phyloP scores from a whole-genome alignment of 2,888 invertebrate species.

The Stenurella melanura region DNA sequence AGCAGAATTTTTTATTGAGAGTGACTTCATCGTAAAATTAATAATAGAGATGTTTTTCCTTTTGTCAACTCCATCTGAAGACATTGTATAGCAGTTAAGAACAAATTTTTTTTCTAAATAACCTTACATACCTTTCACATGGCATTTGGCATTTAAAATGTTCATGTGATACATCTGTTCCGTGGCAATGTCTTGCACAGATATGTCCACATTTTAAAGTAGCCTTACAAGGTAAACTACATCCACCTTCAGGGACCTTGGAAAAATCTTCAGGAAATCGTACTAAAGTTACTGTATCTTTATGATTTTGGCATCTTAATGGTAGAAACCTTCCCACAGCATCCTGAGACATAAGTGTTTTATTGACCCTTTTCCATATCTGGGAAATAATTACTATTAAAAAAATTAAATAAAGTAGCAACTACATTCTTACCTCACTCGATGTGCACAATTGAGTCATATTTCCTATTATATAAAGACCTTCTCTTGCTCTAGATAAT shows the following conservation, averaged over 20 bases:
- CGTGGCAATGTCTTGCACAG: not conserved
- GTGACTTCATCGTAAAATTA: no score
- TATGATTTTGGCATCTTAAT: slow-evolving; percentile 76
- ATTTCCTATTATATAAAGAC: slow-evolving; percentile 86
- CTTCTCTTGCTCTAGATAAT: slow-evolving; percentile 82
- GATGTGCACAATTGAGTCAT: slow-evolving; percentile 76
- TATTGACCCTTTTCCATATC: slow-evolving; percentile 78
- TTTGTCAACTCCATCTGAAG: no score
- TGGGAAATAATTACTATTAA: slow-evolving; percentile 47
- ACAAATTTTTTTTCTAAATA: no score
- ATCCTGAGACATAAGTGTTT: slow-evolving; percentile 73
- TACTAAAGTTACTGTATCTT: slow-evolving; percentile 31
- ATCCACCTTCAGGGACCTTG: slow-evolving; percentile 77
- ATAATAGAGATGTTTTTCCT: no score
- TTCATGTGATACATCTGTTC: not conserved
- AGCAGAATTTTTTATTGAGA: no score
- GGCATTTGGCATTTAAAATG: not conserved
- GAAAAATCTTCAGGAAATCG: slow-evolving; percentile 62
- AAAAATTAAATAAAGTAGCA: no score
- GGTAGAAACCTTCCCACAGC: slow-evolving; percentile 76
- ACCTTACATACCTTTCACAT: not conserved
- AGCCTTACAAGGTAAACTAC: slow-evolving; percentile 62
- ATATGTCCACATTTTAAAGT: not conserved
- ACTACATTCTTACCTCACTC: slow-evolving; percentile 67
- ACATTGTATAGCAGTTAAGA: no score